Conservation (phyloP, 30 jellyfish, hydroid and myxozoan species). For the Clytia hemisphaerica region DNA sequence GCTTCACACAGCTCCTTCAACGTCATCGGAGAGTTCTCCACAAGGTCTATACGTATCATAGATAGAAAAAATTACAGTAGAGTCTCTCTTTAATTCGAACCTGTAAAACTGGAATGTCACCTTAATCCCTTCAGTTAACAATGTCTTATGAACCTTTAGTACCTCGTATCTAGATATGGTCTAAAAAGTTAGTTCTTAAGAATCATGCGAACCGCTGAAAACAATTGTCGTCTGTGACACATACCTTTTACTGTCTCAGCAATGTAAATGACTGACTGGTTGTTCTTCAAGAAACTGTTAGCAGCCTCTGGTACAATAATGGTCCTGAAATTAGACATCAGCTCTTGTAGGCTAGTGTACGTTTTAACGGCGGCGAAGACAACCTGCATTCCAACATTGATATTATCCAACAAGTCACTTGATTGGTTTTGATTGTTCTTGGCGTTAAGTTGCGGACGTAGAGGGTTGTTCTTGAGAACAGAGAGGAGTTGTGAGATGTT, state of each 20-base stretch:
- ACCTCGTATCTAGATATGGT: too few species aligned
- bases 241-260: constrained; percentile 27
- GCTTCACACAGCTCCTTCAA: constrained; percentile 36
- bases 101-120: too few species aligned
- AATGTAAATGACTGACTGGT: constrained; percentile 38
- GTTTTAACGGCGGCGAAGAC: constrained; percentile 58
- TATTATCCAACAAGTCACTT: constrained; percentile 38
- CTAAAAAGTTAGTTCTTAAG: too few species aligned
- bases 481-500: constrained; percentile 84
- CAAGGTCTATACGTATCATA: too few species aligned
- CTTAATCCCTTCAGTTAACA: too few species aligned
- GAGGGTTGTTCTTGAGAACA: constrained; percentile 81
- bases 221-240: background rate
- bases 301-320: constrained; percentile 81
- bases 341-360: constrained; percentile 67
- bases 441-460: constrained; percentile 42
- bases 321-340: constrained; percentile 69
- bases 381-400: constrained; percentile 69
- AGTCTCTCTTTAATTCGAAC: too few species aligned
- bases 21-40: constrained; percentile 28
- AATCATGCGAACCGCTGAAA: too few species aligned
- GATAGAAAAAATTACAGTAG: too few species aligned
- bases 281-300: constrained; percentile 58
- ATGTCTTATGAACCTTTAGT: too few species aligned
- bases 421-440: constrained; percentile 32